Percentiles rank a stretch among this genome's conserved stretches.
Evolutionary conservation across 2,888 invertebrate species (phyloP).

Genomic region (Aspidapion aeneum): DNA sequence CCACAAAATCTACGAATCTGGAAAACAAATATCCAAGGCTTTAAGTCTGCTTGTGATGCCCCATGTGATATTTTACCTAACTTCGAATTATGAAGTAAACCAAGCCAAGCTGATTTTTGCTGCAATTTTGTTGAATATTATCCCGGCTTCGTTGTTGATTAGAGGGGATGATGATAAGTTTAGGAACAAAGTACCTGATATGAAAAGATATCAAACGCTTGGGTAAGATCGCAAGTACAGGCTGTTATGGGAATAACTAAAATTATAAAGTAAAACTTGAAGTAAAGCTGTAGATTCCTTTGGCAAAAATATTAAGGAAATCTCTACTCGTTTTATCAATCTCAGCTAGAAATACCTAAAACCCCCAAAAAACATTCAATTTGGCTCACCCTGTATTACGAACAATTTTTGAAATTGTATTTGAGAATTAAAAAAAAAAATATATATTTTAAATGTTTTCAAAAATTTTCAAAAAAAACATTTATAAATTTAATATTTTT

Average conservation of each 20-base stretch:
- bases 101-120: conserved; percentile 28
- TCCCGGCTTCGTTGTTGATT: conserved; percentile 30
- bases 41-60: conserved; percentile 31
- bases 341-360: too few relatives aligned
- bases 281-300: background rate
- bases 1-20: conserved; percentile 24
- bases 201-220: conserved; percentile 30
- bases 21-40: conserved; percentile 29
- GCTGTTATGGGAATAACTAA: background rate
- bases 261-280: background rate
- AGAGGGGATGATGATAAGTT: conserved; percentile 13
- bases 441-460: too few relatives aligned
- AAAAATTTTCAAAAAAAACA: too few relatives aligned
- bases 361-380: too few relatives aligned
- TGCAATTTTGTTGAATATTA: conserved; percentile 31
- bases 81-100: conserved; percentile 21
- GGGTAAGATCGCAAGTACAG: conserved; percentile 18
- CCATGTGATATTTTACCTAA: conserved; percentile 27
- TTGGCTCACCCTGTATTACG: too few relatives aligned
- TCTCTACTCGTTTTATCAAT: background rate
- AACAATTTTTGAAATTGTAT: too few relatives aligned
- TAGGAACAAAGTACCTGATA: conserved; percentile 12
- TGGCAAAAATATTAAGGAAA: background rate
- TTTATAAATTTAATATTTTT: too few relatives aligned
- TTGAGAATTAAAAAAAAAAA: too few relatives aligned